Percentiles rank a stretch among this genome's conserved stretches.
phyloP scores from a whole-genome alignment of 2,113 vertebrate genomes.

The Mustela lutreola region DNA sequence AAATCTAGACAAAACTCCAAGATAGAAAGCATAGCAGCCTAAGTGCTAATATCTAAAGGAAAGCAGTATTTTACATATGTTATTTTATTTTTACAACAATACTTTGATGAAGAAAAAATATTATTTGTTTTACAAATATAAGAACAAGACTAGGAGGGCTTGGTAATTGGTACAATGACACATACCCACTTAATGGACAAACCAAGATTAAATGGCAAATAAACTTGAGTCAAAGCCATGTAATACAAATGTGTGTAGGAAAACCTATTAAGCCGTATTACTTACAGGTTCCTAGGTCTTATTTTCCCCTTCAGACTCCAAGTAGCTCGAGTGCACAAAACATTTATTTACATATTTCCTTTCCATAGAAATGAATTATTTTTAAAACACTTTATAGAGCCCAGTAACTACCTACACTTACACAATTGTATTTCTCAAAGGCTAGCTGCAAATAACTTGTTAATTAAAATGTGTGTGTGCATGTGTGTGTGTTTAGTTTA shows the following conservation, averaged over 20 bases:
- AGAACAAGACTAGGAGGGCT: background rate
- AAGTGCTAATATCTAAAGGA: background rate
- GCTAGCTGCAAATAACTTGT: background rate
- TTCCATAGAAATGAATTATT: background rate
- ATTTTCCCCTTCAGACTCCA: background rate
- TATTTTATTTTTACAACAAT: background rate
- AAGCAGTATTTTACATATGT: background rate
- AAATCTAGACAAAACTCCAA: background rate
- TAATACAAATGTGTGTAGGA: background rate
- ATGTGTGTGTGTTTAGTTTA: background rate
- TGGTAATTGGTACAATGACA: background rate
- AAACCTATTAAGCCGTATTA: background rate
- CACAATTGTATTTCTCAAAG: background rate
- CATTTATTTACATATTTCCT: background rate
- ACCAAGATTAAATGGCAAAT: background rate
- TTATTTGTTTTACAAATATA: background rate
- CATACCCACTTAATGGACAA: background rate
- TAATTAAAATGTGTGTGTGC: background rate
- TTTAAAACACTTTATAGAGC: background rate
- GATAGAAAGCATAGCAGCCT: background rate
- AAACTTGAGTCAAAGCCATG: background rate
- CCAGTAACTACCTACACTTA: background rate
- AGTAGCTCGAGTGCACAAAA: background rate
- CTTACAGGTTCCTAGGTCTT: background rate
- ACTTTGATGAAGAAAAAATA: background rate